These are phyloP conservation scores for Dexiosoma caninum DNA, from an alignment of 2,888 invertebrate genomes.

Conservation along the genomic window DNA sequence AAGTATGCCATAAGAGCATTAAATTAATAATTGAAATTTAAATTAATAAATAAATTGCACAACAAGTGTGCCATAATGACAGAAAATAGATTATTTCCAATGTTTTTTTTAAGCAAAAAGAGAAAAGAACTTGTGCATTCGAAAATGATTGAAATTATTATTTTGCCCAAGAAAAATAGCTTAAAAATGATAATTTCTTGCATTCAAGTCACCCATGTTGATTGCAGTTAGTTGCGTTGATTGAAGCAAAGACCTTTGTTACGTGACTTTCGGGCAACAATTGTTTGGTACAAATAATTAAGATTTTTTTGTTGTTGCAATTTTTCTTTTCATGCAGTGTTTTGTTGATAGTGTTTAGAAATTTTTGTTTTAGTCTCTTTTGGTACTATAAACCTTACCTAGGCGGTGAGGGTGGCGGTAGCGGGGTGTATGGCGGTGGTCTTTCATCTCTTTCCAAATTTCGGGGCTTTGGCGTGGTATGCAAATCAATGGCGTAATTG, in stretches of 20 bases:
- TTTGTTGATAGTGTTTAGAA: slow-evolving; percentile 72
- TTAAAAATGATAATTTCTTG: not conserved
- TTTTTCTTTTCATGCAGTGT: not conserved
- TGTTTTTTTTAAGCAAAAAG: not conserved
- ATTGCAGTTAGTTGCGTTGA: slow-evolving; percentile 64
- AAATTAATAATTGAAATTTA: slow-evolving; percentile 11
- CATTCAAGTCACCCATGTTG: slow-evolving; percentile 38
- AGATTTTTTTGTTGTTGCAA: not conserved
- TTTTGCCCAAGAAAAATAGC: no score
- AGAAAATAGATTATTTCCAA: not conserved
- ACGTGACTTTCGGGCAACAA: slow-evolving; percentile 2
- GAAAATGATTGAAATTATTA: no score
- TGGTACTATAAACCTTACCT: slow-evolving; percentile 71
- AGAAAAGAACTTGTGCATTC: no score
- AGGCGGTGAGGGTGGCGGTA: slow-evolving; percentile 73
- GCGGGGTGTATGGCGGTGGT: slow-evolving; percentile 69
- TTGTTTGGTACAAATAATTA: slow-evolving; percentile 4
- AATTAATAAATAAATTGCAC: not conserved
- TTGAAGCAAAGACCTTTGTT: slow-evolving; percentile 17
- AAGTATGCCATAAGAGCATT: slow-evolving; percentile 31
- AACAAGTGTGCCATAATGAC: not conserved
- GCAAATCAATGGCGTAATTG: slow-evolving; percentile 74
- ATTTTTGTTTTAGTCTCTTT: slow-evolving; percentile 64
- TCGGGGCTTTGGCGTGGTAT: slow-evolving; percentile 75
- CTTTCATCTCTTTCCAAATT: slow-evolving; percentile 71